Evolutionary conservation across 2,888 invertebrate genomes (phyloP).

Genomic region (Carpatolechia fugitivella): DNA sequence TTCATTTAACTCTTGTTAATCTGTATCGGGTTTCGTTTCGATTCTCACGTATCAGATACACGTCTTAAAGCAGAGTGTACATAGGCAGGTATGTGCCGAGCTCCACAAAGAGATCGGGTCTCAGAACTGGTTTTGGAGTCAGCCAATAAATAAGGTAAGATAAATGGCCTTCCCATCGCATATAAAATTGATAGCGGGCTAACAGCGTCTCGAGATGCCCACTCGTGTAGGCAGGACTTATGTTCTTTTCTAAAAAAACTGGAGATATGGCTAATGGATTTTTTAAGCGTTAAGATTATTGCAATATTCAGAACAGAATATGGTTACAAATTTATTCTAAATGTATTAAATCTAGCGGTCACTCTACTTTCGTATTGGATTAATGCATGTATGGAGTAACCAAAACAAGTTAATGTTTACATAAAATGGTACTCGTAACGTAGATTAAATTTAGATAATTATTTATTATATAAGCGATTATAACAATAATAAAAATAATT

Average conservation of each 20-base stretch:
- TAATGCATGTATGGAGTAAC: no score
- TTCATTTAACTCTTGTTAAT: slow-evolving; percentile 48
- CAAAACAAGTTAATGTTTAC: no score
- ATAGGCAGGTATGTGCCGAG: slow-evolving; percentile 54
- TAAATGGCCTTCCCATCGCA: slow-evolving; percentile 74
- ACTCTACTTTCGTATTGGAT: background rate
- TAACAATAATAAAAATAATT: no score
- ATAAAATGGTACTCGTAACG: no score
- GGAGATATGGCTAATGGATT: slow-evolving; percentile 50
- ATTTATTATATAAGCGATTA: no score
- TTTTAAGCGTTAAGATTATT: slow-evolving; percentile 26
- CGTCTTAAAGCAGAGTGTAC: slow-evolving; percentile 40
- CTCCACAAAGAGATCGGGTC: slow-evolving; percentile 55
- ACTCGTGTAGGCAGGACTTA: slow-evolving; percentile 52
- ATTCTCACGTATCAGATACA: slow-evolving; percentile 45
- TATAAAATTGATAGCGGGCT: slow-evolving; percentile 76
- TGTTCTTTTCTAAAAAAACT: slow-evolving; percentile 46
- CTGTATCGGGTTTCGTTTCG: slow-evolving; percentile 24
- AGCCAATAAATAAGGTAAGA: slow-evolving; percentile 76
- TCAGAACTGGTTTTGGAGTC: slow-evolving; percentile 69
- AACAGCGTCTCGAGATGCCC: slow-evolving; percentile 59
- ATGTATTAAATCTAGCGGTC: background rate
- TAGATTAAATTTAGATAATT: no score
- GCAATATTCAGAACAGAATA: background rate
- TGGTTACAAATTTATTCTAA: background rate